These are phyloP conservation scores for Chouioia cunea DNA, from an alignment of 2,888 invertebrate genomes.

Conservation along the genomic window DNA sequence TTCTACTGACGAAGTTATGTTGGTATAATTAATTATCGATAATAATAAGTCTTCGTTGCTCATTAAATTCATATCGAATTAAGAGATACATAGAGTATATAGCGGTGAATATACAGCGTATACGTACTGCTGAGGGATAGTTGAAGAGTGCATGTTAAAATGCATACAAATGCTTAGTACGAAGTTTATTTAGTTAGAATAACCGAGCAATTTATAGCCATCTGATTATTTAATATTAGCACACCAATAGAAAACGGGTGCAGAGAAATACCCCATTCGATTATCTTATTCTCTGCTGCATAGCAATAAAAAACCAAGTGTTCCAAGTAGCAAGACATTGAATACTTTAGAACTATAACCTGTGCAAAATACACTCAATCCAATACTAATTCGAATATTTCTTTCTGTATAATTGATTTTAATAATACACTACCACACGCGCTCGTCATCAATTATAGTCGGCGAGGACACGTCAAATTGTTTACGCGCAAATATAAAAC, in stretches of 20 bases:
- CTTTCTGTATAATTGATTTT: too few species aligned
- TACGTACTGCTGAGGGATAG: not conserved
- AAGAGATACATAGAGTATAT: not conserved
- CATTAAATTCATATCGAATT: conserved; percentile 40
- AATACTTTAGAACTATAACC: too few species aligned
- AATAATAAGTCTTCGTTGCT: conserved; percentile 17
- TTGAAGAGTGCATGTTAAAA: not conserved
- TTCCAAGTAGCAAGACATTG: too few species aligned
- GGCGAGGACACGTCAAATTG: too few species aligned
- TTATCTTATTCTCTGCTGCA: too few species aligned
- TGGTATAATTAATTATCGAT: conserved; percentile 40
- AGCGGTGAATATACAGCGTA: conserved; percentile 11
- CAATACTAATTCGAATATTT: too few species aligned
- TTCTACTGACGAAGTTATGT: conserved; percentile 9
- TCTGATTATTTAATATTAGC: conserved; percentile 32
- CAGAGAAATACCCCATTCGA: too few species aligned
- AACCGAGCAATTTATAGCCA: conserved; percentile 23
- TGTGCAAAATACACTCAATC: too few species aligned
- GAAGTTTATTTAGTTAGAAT: conserved; percentile 20
- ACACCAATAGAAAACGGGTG: not conserved
- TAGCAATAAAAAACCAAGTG: too few species aligned
- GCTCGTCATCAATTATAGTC: too few species aligned
- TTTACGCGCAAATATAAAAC: too few species aligned
- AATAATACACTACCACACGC: too few species aligned
- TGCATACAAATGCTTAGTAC: not conserved